These are phyloP conservation scores for Crocuta crocuta DNA, from an alignment of 2,113 vertebrate genomes.

Conservation along the genomic window DNA sequence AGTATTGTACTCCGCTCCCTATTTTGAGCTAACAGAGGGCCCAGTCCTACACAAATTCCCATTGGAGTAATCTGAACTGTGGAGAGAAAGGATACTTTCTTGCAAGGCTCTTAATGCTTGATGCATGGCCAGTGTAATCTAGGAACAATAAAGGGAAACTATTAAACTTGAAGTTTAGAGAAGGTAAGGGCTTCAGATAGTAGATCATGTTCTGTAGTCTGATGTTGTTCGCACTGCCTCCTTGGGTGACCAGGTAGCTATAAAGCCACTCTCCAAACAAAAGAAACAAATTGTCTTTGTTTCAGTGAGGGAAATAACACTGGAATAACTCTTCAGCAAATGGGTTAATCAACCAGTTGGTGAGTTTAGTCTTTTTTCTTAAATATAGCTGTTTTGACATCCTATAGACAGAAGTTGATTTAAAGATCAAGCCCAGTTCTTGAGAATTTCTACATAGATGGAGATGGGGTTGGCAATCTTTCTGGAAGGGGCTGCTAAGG, in stretches of 20 bases:
- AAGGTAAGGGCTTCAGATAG: background rate
- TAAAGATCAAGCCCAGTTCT: background rate
- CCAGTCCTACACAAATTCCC: background rate
- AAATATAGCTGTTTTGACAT: background rate
- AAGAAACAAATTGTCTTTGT: background rate
- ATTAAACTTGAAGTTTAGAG: background rate
- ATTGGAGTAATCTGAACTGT: background rate
- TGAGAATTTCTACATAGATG: background rate
- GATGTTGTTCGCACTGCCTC: background rate
- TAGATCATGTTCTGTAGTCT: background rate
- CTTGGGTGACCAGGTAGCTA: background rate
- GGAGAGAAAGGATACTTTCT: background rate
- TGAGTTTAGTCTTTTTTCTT: background rate
- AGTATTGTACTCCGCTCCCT: background rate
- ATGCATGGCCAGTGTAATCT: background rate
- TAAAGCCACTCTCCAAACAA: background rate
- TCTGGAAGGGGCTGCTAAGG: background rate
- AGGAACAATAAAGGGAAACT: background rate
- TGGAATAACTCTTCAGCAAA: background rate
- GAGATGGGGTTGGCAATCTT: background rate
- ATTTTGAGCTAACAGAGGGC: background rate
- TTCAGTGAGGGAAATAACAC: background rate
- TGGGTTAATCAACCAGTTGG: background rate
- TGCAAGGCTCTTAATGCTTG: background rate
- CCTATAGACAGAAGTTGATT: background rate